Percentiles rank a stretch among this genome's conserved stretches.
phyloP scores from a whole-genome alignment of 2,797 vertebrate genomes.

The Ptychadena robeensis region DNA sequence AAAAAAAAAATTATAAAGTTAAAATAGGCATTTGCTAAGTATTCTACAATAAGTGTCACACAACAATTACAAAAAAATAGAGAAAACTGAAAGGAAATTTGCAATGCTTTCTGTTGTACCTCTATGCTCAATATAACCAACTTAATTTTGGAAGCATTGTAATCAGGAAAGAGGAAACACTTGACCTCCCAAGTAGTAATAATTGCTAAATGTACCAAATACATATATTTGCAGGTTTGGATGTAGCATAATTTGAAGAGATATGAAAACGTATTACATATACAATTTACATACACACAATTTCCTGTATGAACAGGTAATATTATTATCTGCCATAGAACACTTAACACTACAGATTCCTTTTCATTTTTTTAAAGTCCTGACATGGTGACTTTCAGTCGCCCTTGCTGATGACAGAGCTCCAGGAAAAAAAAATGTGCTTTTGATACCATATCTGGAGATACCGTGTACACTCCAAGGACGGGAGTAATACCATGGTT shows the following conservation, averaged over 20 bases:
- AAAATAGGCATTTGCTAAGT: too few species aligned
- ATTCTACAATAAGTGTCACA: too few species aligned
- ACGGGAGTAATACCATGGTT: constrained; percentile 55
- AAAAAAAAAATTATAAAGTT: too few species aligned
- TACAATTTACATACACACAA: too few species aligned
- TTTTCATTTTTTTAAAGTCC: constrained; percentile 40
- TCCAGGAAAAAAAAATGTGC: constrained; percentile 51
- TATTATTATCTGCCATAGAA: constrained; percentile 10
- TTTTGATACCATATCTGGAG: constrained; percentile 58
- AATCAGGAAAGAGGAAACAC: too few species aligned
- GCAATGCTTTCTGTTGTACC: too few species aligned
- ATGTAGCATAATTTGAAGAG: neutral
- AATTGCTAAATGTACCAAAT: too few species aligned
- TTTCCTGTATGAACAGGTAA: constrained; percentile 6
- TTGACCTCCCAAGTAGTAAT: too few species aligned
- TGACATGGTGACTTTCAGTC: constrained; percentile 49
- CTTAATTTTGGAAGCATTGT: too few species aligned
- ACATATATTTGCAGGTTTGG: neutral
- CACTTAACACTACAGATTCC: constrained; percentile 27
- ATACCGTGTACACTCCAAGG: constrained; percentile 48
- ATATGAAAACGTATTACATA: neutral
- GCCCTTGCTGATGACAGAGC: constrained; percentile 48
- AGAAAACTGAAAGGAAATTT: too few species aligned
- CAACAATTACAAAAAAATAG: too few species aligned
- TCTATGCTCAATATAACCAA: too few species aligned